Base-by-base conservation (phyloP, 2,797 vertebrate species). In the Notolabrus celidotus region DNA sequence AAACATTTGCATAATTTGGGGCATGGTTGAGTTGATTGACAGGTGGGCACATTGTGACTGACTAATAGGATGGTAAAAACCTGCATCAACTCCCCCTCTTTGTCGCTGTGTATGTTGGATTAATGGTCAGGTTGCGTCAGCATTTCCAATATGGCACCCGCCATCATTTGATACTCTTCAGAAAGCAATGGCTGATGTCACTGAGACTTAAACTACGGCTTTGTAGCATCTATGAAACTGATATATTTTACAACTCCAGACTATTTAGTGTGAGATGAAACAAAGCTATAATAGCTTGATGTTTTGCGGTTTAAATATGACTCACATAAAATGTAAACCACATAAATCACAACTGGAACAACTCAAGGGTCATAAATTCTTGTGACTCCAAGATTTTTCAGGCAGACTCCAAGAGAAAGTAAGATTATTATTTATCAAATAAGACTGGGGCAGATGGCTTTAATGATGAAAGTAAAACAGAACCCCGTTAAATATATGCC, bases 301-400 rank as follows among this genome's bases (percentile, higher is more conserved):
- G 63, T 34, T 10, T 52, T n/a, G 42, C 64, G 33, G 43, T n/a
- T 41, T 55, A 17, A 65, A 65, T 59, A 51, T n/a, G 47, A 60
- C 15, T 10, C 42, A 3, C 27, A 38, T 3, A 58, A 22, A 67
- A 27, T 9, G 43, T 3, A 63, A 4, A 25, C 20, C 42, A 19
- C 11, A 59, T 58, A 59, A 81, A 29, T 56, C 31, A 62, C 56
- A 27, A 4, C 39, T 70, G 33, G 38, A 75, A 77, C 33, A 55
- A 51, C 23, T 27, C 15, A 23, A 1, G 22, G n/a, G 11, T 27
- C 42, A 66, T 71, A 12, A 53, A 57, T 59, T 42, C 20, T 61
- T 53, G 8, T 45, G 67, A 27, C 50, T 25, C 9, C 7, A 0
- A 39, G 15, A 5, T 10, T 12, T 22, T 45, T 49, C 10, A 65